These are phyloP conservation scores for Hemicrepidius hirtus DNA, from an alignment of 2,888 invertebrate species.

Conservation along the genomic window DNA sequence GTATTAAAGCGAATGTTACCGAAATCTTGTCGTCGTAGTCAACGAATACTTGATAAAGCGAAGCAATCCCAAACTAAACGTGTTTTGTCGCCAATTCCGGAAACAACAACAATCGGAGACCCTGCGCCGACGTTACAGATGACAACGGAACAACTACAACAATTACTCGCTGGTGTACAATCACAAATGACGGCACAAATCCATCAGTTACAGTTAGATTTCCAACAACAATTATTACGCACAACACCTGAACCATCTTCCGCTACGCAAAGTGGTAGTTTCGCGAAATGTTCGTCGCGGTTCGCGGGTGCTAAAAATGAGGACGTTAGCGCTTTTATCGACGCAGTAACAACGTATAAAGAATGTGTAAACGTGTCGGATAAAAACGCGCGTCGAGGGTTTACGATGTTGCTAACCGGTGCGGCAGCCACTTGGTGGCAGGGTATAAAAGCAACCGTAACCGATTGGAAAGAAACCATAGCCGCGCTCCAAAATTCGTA, in stretches of 20 bases:
- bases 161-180: background rate
- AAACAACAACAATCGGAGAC: background rate
- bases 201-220: background rate
- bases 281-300: conserved; percentile 21
- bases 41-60: no score
- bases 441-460: conserved; percentile 6
- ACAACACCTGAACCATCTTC: background rate
- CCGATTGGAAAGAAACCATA: conserved; percentile 15
- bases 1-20: no score
- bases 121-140: conserved; percentile 1
- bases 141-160: background rate
- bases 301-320: background rate
- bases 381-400: conserved; percentile 1
- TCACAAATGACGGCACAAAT: no score
- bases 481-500: background rate
- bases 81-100: background rate
- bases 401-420: conserved; percentile 16
- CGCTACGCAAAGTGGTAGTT: conserved; percentile 7
- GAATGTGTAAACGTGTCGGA: conserved; percentile 44
- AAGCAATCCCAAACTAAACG: no score
- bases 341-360: conserved; percentile 7
- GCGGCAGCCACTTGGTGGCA: conserved; percentile 35
- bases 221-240: background rate
- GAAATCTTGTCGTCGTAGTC: no score
- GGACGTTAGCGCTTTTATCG: conserved; percentile 15